These are phyloP conservation scores for Halcyon malimbica DNA, from an alignment of 2,113 vertebrate genomes.

Conservation along the genomic window DNA sequence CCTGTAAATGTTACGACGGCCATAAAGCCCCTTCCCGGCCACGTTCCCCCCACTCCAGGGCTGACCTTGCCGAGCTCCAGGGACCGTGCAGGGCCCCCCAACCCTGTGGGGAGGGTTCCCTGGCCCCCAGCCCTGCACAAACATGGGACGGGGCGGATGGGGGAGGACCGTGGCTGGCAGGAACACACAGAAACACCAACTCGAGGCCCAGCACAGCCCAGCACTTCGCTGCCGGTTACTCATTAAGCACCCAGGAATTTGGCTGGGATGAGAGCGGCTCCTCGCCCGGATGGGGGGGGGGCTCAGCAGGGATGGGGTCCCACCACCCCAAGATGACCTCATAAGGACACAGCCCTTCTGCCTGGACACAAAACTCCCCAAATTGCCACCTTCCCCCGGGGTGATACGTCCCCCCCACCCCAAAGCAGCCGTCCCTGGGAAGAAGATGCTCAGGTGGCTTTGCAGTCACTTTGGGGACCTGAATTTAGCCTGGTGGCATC, in stretches of 20 bases:
- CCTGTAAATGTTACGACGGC: background rate
- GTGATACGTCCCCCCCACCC: accelerated
- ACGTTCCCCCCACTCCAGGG: background rate
- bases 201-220: background rate
- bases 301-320: background rate
- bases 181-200: background rate
- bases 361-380: background rate
- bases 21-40: background rate
- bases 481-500: background rate
- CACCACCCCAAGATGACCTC: accelerated
- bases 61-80: background rate
- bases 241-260: slow-evolving; percentile 29
- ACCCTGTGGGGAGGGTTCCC: background rate
- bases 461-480: background rate
- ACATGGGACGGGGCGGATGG: background rate
- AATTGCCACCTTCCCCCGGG: background rate
- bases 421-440: accelerated
- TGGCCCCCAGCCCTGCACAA: background rate
- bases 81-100: background rate
- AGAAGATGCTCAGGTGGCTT: background rate
- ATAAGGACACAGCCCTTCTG: accelerated
- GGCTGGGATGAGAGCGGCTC: background rate
- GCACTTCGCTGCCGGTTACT: background rate
- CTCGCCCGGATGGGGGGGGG: background rate
- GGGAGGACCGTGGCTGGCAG: background rate